These are phyloP conservation scores for Cherax quadricarinatus DNA, from an alignment of 1,140 invertebrate genomes.

Conservation along the genomic window DNA sequence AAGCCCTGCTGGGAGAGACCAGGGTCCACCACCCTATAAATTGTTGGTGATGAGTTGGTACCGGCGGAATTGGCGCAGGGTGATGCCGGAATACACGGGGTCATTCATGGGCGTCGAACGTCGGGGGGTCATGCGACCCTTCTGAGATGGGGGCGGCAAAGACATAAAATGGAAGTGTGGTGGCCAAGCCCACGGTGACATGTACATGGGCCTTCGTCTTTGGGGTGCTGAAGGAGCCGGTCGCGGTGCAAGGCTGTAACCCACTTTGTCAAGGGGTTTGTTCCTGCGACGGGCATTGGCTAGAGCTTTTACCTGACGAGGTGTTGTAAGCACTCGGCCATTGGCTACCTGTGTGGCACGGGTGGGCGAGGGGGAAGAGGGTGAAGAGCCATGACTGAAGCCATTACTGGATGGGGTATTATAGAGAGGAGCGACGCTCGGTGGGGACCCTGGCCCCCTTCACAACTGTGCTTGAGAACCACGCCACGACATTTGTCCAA, in stretches of 20 bases:
- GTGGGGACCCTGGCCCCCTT: constrained; percentile 73
- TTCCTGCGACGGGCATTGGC: constrained; percentile 32
- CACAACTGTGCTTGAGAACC: constrained; percentile 77
- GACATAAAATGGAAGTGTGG: constrained; percentile 39
- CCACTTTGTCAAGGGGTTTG: constrained; percentile 10
- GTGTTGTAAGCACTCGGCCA: constrained; percentile 35
- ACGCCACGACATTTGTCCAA: constrained; percentile 78
- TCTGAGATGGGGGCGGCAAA: constrained; percentile 18
- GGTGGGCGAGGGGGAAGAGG: constrained; percentile 41
- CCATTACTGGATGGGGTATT: constrained; percentile 38
- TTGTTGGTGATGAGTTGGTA: constrained; percentile 40
- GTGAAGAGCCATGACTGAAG: constrained; percentile 45
- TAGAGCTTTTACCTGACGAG: constrained; percentile 52
- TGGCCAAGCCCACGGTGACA: constrained; percentile 42
- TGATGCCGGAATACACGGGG: constrained; percentile 37
- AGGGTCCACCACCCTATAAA: constrained; percentile 53
- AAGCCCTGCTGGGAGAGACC: constrained; percentile 25
- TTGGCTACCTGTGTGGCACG: constrained; percentile 31
- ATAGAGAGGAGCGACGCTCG: constrained; percentile 48
- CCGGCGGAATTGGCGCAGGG: constrained; percentile 34
- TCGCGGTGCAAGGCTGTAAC: constrained; percentile 9
- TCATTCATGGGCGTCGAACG: constrained; percentile 42
- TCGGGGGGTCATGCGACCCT: constrained; percentile 26
- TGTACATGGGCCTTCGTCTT: constrained; percentile 41
- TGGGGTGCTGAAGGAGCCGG: constrained; percentile 17